These are phyloP conservation scores for Meloidogyne exigua DNA, from an alignment of 1,140 invertebrate species.

Conservation along the genomic window DNA sequence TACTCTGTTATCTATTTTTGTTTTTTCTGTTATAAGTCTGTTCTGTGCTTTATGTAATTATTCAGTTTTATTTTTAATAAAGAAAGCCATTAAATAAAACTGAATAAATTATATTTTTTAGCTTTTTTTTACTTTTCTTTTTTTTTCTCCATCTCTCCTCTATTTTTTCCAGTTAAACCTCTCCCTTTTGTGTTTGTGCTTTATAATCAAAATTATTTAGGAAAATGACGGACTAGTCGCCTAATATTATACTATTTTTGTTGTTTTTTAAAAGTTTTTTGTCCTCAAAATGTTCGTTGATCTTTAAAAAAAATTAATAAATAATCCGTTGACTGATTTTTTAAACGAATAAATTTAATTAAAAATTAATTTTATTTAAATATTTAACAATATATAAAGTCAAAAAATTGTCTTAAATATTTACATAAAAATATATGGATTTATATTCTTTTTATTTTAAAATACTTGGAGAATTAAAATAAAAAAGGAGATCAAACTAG, in stretches of 20 bases:
- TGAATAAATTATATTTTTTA: background rate
- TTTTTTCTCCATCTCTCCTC: background rate
- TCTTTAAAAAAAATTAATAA: background rate
- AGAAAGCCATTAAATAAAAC: background rate
- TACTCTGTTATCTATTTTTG: too few relatives aligned
- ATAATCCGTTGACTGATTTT: background rate
- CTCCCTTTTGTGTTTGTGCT: background rate
- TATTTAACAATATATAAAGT: background rate
- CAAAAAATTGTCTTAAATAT: background rate
- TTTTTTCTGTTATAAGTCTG: too few relatives aligned
- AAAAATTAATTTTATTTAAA: too few relatives aligned
- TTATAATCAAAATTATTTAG: background rate
- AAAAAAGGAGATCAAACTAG: background rate
- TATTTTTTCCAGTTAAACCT: background rate
- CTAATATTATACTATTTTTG: background rate
- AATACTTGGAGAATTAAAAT: too few relatives aligned
- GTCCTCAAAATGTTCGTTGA: background rate
- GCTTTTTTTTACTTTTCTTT: background rate
- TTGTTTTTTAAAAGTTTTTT: background rate
- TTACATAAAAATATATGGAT: background rate
- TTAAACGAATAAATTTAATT: background rate
- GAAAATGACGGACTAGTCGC: background rate
- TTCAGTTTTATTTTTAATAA: too few relatives aligned
- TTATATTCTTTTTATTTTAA: too few relatives aligned
- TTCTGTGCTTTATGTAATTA: too few relatives aligned